phyloP scores from a whole-genome alignment of 2,888 invertebrate species.

The Cephonodes hylas region DNA sequence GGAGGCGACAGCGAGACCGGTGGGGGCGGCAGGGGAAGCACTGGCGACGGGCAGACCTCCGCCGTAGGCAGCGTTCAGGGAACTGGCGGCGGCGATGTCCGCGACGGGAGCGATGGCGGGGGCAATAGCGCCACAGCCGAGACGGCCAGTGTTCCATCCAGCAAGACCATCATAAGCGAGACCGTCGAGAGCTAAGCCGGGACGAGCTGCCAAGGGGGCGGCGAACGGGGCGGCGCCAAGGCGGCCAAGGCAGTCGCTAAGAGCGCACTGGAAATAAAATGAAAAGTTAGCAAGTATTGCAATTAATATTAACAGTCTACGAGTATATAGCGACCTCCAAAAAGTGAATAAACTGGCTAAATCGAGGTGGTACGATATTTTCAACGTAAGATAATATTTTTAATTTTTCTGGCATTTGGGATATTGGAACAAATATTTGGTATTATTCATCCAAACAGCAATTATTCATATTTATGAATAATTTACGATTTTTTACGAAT shows the following conservation, averaged over 20 bases:
- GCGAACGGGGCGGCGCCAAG: neutral
- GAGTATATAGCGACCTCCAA: too few relatives aligned
- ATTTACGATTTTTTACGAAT: too few relatives aligned
- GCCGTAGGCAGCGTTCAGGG: slow-evolving; percentile 17
- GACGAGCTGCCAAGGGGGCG: neutral
- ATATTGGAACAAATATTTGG: too few relatives aligned
- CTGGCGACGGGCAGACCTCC: slow-evolving; percentile 31
- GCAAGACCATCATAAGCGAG: neutral
- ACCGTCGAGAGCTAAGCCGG: neutral
- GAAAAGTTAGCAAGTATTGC: too few relatives aligned
- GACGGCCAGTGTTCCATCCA: slow-evolving; percentile 1
- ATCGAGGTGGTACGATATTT: too few relatives aligned
- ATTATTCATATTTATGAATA: too few relatives aligned
- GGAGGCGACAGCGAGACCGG: slow-evolving; percentile 30
- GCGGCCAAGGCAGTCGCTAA: slow-evolving; percentile 1
- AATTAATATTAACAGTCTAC: too few relatives aligned
- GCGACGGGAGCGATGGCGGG: neutral
- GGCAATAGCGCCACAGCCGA: slow-evolving; percentile 5
- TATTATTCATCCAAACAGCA: too few relatives aligned
- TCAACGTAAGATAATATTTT: too few relatives aligned
- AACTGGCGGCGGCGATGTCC: slow-evolving; percentile 18
- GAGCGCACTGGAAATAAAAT: slow-evolving; percentile 2
- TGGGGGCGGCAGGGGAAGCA: slow-evolving; percentile 29
- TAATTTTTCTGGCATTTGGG: too few relatives aligned
- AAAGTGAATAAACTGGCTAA: too few relatives aligned